Conservation (phyloP, 2,797 vertebrate species). For the Rallus crepitans region DNA sequence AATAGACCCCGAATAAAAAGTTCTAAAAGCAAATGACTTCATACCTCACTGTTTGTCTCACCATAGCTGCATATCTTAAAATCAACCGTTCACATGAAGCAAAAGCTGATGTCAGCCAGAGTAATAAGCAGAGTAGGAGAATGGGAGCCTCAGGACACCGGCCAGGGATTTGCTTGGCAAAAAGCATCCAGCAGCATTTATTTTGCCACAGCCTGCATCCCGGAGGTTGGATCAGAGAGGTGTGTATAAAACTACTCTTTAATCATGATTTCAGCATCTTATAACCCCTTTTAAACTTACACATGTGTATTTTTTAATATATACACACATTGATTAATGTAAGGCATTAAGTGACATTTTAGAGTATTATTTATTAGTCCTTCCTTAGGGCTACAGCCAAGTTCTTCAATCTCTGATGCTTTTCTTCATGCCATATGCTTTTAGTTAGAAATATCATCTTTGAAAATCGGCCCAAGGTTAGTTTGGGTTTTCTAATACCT, state of each 20-base stretch:
- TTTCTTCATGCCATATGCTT: neutral
- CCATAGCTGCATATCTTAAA: neutral
- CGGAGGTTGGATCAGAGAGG: neutral
- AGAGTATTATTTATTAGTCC: neutral
- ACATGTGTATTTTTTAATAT: fast-evolving
- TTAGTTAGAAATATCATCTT: neutral
- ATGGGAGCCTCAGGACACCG: neutral
- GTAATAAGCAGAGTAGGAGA: neutral
- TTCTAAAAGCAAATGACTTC: neutral
- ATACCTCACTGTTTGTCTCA: neutral
- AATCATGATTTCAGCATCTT: neutral
- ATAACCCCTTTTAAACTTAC: neutral
- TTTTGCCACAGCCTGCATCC: neutral
- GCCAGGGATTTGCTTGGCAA: neutral
- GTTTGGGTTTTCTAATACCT: neutral
- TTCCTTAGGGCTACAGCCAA: neutral
- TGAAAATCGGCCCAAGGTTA: neutral
- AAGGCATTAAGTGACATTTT: neutral
- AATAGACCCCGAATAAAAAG: neutral
- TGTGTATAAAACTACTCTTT: neutral
- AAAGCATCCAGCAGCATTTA: neutral
- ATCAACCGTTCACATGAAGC: neutral
- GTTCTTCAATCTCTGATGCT: neutral
- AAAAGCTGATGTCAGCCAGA: neutral
- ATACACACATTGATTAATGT: neutral